Conservation (phyloP, 1,140 invertebrate genomes). For the Parasteatoda tepidariorum region DNA sequence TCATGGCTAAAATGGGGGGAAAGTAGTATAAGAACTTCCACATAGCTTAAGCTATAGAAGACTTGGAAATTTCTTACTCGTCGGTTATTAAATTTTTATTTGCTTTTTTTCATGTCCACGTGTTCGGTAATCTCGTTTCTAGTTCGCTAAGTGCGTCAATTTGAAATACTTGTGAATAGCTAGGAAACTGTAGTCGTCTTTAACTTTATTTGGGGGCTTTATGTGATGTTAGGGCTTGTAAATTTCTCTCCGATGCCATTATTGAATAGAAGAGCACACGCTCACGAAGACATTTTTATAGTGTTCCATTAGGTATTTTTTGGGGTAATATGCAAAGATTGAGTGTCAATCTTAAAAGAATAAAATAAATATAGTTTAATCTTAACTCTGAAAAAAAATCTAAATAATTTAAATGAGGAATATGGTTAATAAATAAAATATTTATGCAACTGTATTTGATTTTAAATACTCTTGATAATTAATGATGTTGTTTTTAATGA, state of each 20-base stretch:
- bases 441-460: too few species aligned
- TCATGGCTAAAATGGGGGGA: too few species aligned
- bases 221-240: slow-evolving; percentile 9
- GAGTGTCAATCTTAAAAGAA: too few species aligned
- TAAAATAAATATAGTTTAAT: too few species aligned
- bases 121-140: slow-evolving; percentile 28
- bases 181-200: slow-evolving; percentile 12
- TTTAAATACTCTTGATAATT: too few species aligned
- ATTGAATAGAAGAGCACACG: slow-evolving; percentile 18
- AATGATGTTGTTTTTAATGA: too few species aligned
- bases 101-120: not conserved
- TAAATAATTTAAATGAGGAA: too few species aligned
- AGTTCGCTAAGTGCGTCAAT: slow-evolving; percentile 31
- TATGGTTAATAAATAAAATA: too few species aligned
- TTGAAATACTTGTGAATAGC: not conserved
- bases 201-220: slow-evolving; percentile 26
- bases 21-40: not conserved
- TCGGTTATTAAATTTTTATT: slow-evolving; percentile 5
- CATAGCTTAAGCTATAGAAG: not conserved
- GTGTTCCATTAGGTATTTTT: too few species aligned
- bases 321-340: too few species aligned
- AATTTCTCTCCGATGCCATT: slow-evolving; percentile 14
- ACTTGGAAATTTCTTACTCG: not conserved
- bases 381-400: too few species aligned
- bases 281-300: too few species aligned